phyloP scores from a whole-genome alignment of 2,888 invertebrate genomes.

The Thumatha senex region DNA sequence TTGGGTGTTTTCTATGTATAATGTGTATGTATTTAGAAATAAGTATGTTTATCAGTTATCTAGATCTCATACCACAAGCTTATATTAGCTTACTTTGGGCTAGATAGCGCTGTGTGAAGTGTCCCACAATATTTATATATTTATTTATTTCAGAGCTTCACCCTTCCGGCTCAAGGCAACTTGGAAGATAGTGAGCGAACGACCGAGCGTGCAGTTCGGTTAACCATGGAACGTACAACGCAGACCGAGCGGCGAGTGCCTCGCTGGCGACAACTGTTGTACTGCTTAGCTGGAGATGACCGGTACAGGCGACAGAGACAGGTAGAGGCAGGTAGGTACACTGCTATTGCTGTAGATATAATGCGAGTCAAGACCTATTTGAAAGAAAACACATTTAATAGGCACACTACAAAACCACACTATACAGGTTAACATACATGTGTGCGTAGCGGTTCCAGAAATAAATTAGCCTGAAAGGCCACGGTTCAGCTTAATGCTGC shows the following conservation, averaged over 20 bases:
- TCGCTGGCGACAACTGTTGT: constrained; percentile 90
- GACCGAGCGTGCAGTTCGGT: constrained; percentile 64
- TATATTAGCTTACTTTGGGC: too few species aligned
- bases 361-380: background rate
- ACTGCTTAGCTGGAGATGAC: constrained; percentile 91
- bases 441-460: too few species aligned
- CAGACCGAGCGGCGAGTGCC: constrained; percentile 91
- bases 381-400: too few species aligned
- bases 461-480: too few species aligned
- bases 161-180: constrained; percentile 55
- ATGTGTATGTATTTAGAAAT: too few species aligned
- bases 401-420: too few species aligned
- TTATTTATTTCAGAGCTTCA: constrained; percentile 56
- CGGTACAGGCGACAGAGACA: constrained; percentile 89
- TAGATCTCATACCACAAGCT: too few species aligned
- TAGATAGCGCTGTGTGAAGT: too few species aligned
- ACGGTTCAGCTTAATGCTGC: too few species aligned
- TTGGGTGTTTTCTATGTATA: too few species aligned
- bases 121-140: background rate
- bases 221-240: constrained; percentile 92
- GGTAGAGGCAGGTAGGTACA: constrained; percentile 85
- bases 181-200: constrained; percentile 43
- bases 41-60: too few species aligned
- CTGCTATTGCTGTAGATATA: background rate
- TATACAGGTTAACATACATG: too few species aligned